Conservation (phyloP, 92 coral and sea anemone species). For the Zoanthus sansibaricus region DNA sequence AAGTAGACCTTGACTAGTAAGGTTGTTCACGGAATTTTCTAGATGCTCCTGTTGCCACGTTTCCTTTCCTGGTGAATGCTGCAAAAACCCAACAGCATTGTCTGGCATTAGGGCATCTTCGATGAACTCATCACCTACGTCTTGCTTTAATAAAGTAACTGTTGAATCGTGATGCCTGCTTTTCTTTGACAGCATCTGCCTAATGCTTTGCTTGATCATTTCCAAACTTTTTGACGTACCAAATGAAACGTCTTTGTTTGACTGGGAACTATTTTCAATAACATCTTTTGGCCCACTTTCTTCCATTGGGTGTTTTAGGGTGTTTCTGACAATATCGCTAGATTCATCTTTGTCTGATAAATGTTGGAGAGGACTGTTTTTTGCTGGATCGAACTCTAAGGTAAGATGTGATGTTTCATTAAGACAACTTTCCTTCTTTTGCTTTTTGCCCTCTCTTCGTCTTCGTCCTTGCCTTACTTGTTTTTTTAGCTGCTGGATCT, state of each 20-base stretch:
- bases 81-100: neutral
- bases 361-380: neutral
- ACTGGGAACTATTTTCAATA: neutral
- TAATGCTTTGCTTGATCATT: neutral
- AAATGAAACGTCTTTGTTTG: neutral
- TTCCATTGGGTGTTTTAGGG: neutral
- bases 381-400: neutral
- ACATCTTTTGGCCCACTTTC: neutral
- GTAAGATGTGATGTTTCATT: neutral
- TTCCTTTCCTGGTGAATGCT: neutral
- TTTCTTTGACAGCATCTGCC: neutral
- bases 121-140: neutral
- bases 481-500: neutral
- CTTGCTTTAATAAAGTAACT: neutral
- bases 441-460: conserved; percentile 1
- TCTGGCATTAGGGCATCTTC: neutral
- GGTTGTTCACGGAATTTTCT: neutral
- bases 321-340: neutral
- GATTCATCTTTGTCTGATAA: too few relatives aligned
- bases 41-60: neutral
- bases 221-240: neutral
- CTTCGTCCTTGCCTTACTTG: neutral
- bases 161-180: neutral
- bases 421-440: neutral
- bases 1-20: neutral